phyloP scores from a whole-genome alignment of 1,140 invertebrate genomes.

The Drosophila melanogaster region Release_6_plus_ISO1_MT NC_004354.4:3371501-3372000 shows the following conservation, averaged over 20 bases:
- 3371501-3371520: no score
- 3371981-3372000: not conserved
- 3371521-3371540: no score
- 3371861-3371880: not conserved
- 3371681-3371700: slow-evolving; percentile 42
- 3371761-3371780: slow-evolving; percentile 15
- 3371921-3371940: no score
- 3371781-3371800: not conserved
- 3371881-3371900: no score
- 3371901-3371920: no score
- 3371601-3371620: slow-evolving; percentile 52
- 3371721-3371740: slow-evolving; percentile 10
- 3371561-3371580: not conserved
- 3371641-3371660: slow-evolving; percentile 34
- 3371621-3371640: slow-evolving; percentile 33
- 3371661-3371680: no score
- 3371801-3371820: not conserved
- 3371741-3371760: slow-evolving; percentile 31
- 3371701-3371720: slow-evolving; percentile 42
- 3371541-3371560: not conserved
- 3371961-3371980: not conserved
- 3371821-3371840: not conserved
- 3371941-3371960: no score
- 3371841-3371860: not conserved
- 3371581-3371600: slow-evolving; percentile 13